A percentile compares a stretch with the other conserved stretches of the same genome.
Evolutionary conservation across 2,797 vertebrate species (phyloP).

Genomic region (Sebastes oblongus): DNA sequence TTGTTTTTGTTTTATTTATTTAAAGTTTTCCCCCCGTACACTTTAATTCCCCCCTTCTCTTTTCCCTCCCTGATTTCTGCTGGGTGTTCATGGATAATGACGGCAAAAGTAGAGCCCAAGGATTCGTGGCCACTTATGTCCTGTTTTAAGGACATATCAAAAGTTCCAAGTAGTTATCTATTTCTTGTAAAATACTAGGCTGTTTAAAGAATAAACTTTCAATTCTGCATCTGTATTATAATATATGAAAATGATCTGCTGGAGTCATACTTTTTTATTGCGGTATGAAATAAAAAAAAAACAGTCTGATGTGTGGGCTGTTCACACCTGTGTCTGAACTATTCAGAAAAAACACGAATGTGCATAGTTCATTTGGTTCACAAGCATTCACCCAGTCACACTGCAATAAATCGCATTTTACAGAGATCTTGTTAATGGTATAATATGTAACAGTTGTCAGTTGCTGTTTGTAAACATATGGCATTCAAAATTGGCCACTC

Average conservation of each 20-base stretch:
- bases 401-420: neutral
- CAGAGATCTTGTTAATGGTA: neutral
- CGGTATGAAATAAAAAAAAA: conserved; percentile 77
- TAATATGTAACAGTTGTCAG: too few relatives aligned
- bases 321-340: conserved; percentile 69
- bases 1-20: conserved; percentile 81
- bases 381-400: neutral
- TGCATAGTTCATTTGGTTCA: neutral
- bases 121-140: conserved; percentile 82
- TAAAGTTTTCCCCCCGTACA: conserved; percentile 48
- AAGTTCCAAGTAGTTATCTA: conserved; percentile 86
- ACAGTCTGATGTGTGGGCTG: conserved; percentile 80
- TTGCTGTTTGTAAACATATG: too few relatives aligned
- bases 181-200: conserved; percentile 90
- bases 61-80: conserved; percentile 59
- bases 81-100: conserved; percentile 78
- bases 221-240: conserved; percentile 90
- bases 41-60: conserved; percentile 11
- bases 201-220: conserved; percentile 89
- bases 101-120: conserved; percentile 77
- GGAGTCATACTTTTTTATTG: conserved; percentile 86
- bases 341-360: conserved; percentile 19
- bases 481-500: too few relatives aligned
- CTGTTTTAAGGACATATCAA: conserved; percentile 89
- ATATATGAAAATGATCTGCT: conserved; percentile 84